A percentile compares a stretch with the other conserved stretches of the same genome.
Conservation (phyloP, 2,888 invertebrate genomes). For the Zhengitettix transpicula region DNA sequence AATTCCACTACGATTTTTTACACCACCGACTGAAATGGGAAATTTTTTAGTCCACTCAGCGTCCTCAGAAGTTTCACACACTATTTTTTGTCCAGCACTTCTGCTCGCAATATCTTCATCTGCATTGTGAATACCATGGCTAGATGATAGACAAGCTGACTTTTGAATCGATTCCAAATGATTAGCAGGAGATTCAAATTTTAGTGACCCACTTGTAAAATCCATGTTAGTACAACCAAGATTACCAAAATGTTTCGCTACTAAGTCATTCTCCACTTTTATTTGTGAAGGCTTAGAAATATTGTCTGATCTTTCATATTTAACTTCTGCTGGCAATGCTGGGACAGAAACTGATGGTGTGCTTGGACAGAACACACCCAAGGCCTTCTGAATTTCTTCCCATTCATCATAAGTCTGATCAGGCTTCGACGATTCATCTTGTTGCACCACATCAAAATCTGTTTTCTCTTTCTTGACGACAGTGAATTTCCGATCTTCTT, state of each 20-base stretch:
- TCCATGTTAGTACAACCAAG: too few species aligned
- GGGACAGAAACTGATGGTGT: background rate
- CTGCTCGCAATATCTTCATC: too few species aligned
- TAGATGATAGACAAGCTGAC: too few species aligned
- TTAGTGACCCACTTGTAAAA: too few species aligned
- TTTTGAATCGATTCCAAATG: too few species aligned
- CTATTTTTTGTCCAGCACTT: too few species aligned
- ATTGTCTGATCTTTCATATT: background rate
- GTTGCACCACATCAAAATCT: background rate
- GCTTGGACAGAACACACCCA: conserved; percentile 28
- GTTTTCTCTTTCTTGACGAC: conserved; percentile 11
- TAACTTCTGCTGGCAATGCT: background rate
- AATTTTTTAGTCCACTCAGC: background rate
- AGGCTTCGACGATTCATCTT: background rate
- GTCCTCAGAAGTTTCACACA: background rate
- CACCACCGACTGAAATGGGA: background rate
- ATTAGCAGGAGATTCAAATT: too few species aligned
- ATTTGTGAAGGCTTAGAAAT: too few species aligned
- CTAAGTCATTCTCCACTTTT: too few species aligned
- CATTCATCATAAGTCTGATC: conserved; percentile 38
- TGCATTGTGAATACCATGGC: too few species aligned
- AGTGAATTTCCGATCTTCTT: conserved; percentile 16
- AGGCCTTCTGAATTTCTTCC: conserved; percentile 48
- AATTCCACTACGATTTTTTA: background rate
- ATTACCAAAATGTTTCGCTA: too few species aligned